These are phyloP conservation scores for Formica aserva DNA, from an alignment of 2,888 invertebrate species.

Conservation along the genomic window DNA sequence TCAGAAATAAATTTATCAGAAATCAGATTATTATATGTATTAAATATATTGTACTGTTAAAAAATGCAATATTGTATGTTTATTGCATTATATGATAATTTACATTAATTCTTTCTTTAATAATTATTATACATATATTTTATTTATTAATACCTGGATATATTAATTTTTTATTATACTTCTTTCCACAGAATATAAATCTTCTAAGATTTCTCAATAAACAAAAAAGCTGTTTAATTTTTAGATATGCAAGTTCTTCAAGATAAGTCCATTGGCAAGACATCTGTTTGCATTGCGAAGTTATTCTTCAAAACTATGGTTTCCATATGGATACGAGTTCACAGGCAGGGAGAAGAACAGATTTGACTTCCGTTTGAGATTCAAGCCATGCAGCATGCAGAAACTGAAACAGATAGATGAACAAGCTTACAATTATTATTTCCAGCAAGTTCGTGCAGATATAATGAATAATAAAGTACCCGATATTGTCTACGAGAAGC, in stretches of 20 bases:
- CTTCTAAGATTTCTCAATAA: background rate
- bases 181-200: background rate
- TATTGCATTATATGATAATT: background rate
- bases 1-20: background rate
- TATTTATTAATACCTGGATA: background rate
- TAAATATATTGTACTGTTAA: background rate
- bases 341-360: conserved; percentile 86
- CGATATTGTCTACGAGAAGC: conserved; percentile 92
- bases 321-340: conserved; percentile 89
- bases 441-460: conserved; percentile 94
- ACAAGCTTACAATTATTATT: conserved; percentile 94
- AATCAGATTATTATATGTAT: background rate
- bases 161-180: background rate
- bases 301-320: conserved; percentile 89
- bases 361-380: conserved; percentile 93
- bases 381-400: conserved; percentile 90
- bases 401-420: conserved; percentile 90
- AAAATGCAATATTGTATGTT: background rate
- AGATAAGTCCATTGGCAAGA: conserved; percentile 92
- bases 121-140: too few species aligned
- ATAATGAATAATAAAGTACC: conserved; percentile 92
- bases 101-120: background rate
- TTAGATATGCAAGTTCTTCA: conserved; percentile 90
- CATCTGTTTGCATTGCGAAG: conserved; percentile 92
- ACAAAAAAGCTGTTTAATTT: conserved; percentile 62